A percentile compares a stretch with the other conserved stretches of the same genome.
Evolutionary conservation across 2,888 invertebrate genomes (phyloP).

Genomic region (Vesta saturnalis): DNA sequence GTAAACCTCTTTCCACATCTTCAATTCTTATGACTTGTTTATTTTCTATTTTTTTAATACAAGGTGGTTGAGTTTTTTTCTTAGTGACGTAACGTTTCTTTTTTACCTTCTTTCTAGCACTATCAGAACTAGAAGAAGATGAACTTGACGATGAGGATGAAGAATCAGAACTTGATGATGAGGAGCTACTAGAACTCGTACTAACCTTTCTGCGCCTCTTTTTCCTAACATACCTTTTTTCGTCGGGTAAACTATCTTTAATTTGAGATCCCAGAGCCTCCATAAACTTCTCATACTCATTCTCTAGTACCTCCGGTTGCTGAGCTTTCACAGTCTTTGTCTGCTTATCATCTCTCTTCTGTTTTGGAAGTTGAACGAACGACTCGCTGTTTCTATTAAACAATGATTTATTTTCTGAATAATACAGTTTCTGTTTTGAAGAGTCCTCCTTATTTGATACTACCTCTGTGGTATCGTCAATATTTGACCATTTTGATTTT

Average conservation of each 20-base stretch:
- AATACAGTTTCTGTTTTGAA: too few relatives aligned
- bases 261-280: constrained; percentile 63
- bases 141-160: constrained; percentile 39
- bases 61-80: neutral
- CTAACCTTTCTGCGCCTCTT: neutral
- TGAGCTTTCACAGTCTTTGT: too few relatives aligned
- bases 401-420: too few relatives aligned
- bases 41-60: neutral
- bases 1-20: neutral
- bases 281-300: constrained; percentile 69
- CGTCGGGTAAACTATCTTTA: constrained; percentile 18
- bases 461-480: too few relatives aligned
- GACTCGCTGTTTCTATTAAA: too few relatives aligned
- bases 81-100: neutral
- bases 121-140: constrained; percentile 38
- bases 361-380: too few relatives aligned
- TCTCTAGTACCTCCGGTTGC: constrained; percentile 50
- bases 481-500: too few relatives aligned
- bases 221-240: constrained; percentile 21
- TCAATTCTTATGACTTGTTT: neutral
- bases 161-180: constrained; percentile 40
- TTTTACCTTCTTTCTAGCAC: constrained; percentile 17
- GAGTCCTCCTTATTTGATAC: neutral
- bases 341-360: too few relatives aligned
- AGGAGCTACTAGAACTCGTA: constrained; percentile 36